Conservation (phyloP, 2,113 vertebrate genomes). For the Bujurquina vittata region DNA sequence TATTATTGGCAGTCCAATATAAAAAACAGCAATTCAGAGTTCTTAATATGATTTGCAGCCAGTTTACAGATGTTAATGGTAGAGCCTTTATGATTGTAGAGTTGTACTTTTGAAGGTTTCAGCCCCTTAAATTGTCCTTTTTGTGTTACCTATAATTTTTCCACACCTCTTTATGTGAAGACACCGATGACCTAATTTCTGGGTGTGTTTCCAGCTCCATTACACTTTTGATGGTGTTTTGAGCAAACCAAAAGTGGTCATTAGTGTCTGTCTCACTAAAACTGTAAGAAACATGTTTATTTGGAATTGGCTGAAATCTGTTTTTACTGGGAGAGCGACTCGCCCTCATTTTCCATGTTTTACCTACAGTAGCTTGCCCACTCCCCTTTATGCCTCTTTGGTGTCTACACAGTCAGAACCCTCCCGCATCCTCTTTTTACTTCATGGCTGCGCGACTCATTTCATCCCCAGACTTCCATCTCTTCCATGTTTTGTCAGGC, state of each 20-base stretch:
- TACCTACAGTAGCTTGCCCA: slow-evolving; percentile 1
- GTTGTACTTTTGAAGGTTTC: slow-evolving; percentile 33
- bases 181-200: not conserved
- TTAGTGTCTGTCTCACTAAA: slow-evolving; percentile 51
- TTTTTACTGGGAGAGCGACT: slow-evolving; percentile 1
- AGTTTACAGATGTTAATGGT: not conserved
- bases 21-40: not conserved
- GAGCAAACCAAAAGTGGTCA: slow-evolving; percentile 26
- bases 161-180: not conserved
- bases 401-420: slow-evolving; percentile 29
- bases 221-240: slow-evolving; percentile 39
- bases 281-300: slow-evolving; percentile 39
- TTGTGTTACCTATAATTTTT: not conserved
- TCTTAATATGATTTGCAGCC: not conserved
- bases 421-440: slow-evolving; percentile 3
- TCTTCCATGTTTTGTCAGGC: slow-evolving; percentile 25
- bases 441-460: not conserved
- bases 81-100: not conserved
- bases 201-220: slow-evolving; percentile 10
- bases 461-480: not conserved
- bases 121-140: not conserved
- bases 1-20: not conserved
- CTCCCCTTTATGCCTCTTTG: not conserved
- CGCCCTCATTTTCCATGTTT: slow-evolving; percentile 6
- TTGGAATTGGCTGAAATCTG: slow-evolving; percentile 14